phyloP scores from a whole-genome alignment of 2,113 vertebrate species.

The Eurypyga helias region DNA sequence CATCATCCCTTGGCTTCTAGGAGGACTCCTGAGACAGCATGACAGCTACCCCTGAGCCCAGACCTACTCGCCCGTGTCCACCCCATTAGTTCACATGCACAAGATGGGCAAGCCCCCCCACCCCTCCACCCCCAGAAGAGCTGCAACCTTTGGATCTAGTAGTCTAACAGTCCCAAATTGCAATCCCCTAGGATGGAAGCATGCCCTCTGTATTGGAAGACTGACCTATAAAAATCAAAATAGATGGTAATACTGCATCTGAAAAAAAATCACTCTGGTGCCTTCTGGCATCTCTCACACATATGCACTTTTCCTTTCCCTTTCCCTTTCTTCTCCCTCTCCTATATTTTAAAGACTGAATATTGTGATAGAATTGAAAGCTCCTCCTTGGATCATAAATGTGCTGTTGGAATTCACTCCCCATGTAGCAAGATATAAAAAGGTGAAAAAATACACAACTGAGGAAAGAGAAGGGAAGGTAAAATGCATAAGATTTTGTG shows the following conservation, averaged over 20 bases:
- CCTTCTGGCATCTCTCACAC: not conserved
- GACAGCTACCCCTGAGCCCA: not conserved
- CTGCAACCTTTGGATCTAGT: not conserved
- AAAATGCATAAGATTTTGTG: not conserved
- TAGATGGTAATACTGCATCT: not conserved
- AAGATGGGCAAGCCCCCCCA: not conserved
- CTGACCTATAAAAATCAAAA: not conserved
- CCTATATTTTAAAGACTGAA: not conserved
- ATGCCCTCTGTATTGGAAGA: not conserved
- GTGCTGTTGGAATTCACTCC: not conserved
- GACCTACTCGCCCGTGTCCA: not conserved
- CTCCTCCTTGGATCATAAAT: not conserved
- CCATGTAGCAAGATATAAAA: not conserved
- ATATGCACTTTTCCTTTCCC: not conserved
- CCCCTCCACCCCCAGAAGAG: no score
- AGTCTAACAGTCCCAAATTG: not conserved
- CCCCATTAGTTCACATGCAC: accelerated
- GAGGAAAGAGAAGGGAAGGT: not conserved
- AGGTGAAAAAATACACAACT: not conserved
- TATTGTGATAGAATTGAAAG: not conserved
- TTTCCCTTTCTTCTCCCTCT: not conserved
- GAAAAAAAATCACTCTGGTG: not conserved
- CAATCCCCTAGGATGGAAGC: not conserved
- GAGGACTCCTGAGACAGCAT: not conserved
- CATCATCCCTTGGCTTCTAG: not conserved